Conservation (phyloP, 2,888 invertebrate genomes). For the Caenorhabditis wallacei region DNA sequence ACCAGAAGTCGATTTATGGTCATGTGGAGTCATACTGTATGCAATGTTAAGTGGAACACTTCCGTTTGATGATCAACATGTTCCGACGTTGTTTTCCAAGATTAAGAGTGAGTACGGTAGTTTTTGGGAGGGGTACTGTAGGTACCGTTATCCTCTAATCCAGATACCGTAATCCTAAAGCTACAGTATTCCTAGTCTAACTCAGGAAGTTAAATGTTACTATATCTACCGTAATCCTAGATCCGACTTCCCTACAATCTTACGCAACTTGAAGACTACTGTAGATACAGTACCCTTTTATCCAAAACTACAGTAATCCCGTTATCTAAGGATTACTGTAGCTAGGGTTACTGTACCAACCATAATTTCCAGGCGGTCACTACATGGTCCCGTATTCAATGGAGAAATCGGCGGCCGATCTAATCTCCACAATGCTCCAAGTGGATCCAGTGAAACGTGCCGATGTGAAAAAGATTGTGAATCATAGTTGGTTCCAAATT, state of each 20-base stretch:
- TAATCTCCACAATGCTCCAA: constrained; percentile 94
- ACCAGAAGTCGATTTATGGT: constrained; percentile 99
- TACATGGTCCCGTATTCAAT: constrained; percentile 97
- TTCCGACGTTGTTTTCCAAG: constrained; percentile 96
- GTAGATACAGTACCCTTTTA: too few relatives aligned
- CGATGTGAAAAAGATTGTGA: constrained; percentile 86
- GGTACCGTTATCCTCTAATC: too few relatives aligned
- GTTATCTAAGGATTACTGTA: too few relatives aligned
- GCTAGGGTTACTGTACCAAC: background rate
- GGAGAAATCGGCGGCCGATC: constrained; percentile 93
- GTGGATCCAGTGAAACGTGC: constrained; percentile 98
- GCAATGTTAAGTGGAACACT: constrained; percentile 92
- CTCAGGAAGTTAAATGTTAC: too few relatives aligned
- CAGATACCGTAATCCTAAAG: too few relatives aligned
- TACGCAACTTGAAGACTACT: too few relatives aligned
- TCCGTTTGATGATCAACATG: constrained; percentile 98
- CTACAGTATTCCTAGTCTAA: too few relatives aligned
- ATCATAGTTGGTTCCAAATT: constrained; percentile 98
- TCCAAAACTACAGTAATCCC: background rate
- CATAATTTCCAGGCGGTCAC: constrained; percentile 88
- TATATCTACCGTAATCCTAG: too few relatives aligned
- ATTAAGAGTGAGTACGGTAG: constrained; percentile 89
- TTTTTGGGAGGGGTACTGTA: background rate
- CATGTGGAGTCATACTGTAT: constrained; percentile 96
- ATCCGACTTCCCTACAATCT: too few relatives aligned